Conservation (phyloP, 2,113 vertebrate species). For the Pelecanoides urinatrix region DNA sequence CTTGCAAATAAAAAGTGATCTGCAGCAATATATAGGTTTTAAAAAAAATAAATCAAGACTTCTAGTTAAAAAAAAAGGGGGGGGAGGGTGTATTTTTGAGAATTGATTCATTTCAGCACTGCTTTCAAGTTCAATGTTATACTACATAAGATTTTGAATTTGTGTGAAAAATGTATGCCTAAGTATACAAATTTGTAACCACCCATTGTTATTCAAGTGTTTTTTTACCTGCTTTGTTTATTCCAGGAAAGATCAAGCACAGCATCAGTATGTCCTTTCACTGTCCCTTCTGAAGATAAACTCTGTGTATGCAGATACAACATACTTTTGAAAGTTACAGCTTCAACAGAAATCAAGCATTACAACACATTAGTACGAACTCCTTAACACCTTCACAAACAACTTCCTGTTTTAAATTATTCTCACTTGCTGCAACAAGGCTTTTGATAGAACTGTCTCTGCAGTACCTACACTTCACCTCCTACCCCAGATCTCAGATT, state of each 20-base stretch:
- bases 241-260: constrained; percentile 97
- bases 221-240: constrained; percentile 83
- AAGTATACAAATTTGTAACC: not conserved
- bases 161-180: not conserved
- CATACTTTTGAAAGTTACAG: not conserved
- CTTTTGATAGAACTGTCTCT: not conserved
- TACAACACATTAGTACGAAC: not conserved
- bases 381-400: not conserved
- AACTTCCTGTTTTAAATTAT: not conserved
- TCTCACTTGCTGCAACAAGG: not conserved
- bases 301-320: constrained; percentile 67
- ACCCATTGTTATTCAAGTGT: not conserved
- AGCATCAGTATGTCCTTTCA: constrained; percentile 87
- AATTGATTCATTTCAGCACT: not conserved
- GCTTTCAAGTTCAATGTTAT: not conserved
- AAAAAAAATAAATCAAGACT: not conserved
- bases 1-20: not conserved
- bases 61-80: not conserved
- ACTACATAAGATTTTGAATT: not conserved
- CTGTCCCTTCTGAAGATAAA: constrained; percentile 67
- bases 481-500: not conserved
- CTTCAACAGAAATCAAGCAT: not conserved
- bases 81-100: not conserved
- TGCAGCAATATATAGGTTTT: not conserved
- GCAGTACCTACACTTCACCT: not conserved